These are phyloP conservation scores for Agrochola lychnidis DNA, from an alignment of 2,888 invertebrate genomes.

Conservation along the genomic window DNA sequence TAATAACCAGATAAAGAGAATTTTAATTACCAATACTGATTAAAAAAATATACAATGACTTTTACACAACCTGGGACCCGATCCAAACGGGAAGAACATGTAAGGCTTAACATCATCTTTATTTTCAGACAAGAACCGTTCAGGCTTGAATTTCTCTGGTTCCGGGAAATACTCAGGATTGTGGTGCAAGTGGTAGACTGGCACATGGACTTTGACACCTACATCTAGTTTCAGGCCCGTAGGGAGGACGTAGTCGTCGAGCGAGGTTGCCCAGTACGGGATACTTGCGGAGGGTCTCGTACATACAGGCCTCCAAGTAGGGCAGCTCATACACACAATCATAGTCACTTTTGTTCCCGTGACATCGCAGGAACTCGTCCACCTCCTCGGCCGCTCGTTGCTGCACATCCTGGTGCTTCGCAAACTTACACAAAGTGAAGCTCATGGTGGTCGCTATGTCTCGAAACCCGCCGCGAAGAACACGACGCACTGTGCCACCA, in stretches of 20 bases:
- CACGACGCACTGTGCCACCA: slow-evolving; percentile 56
- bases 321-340: slow-evolving; percentile 68
- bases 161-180: slow-evolving; percentile 74
- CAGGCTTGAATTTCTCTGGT: slow-evolving; percentile 75
- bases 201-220: slow-evolving; percentile 74
- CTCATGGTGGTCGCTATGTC: slow-evolving; percentile 55
- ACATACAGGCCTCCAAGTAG: slow-evolving; percentile 75
- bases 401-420: slow-evolving; percentile 55
- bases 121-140: slow-evolving; percentile 74
- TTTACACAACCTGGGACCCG: slow-evolving; percentile 76
- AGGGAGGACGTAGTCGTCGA: slow-evolving; percentile 76
- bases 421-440: slow-evolving; percentile 52
- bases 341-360: slow-evolving; percentile 34
- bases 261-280: slow-evolving; percentile 74
- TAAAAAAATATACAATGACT: slow-evolving; percentile 35
- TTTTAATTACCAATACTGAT: too few species aligned
- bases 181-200: slow-evolving; percentile 74
- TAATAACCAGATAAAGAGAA: not conserved
- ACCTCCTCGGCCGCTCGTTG: slow-evolving; percentile 56
- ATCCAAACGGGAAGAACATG: slow-evolving; percentile 78
- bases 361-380: slow-evolving; percentile 33
- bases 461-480: slow-evolving; percentile 64
- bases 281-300: slow-evolving; percentile 76
- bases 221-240: slow-evolving; percentile 73
- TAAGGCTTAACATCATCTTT: slow-evolving; percentile 69